phyloP scores from a whole-genome alignment of 2,888 invertebrate genomes.

The Drosophila algonquin region DNA sequence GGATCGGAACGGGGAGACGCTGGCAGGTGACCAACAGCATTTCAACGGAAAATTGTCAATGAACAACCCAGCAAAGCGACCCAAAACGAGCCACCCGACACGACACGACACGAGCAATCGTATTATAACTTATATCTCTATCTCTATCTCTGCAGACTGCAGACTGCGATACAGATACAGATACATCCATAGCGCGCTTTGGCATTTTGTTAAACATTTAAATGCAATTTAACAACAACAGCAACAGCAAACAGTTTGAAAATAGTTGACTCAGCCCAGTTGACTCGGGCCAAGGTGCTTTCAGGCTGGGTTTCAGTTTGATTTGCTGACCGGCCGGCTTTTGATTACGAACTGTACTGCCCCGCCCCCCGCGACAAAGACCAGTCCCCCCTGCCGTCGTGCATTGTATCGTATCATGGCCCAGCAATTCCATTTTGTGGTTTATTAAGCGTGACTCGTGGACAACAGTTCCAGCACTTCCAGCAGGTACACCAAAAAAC shows the following conservation, averaged over 20 bases:
- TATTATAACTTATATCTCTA: conserved; percentile 47
- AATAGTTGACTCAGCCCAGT: conserved; percentile 71
- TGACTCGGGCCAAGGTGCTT: conserved; percentile 66
- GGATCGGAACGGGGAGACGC: conserved; percentile 2
- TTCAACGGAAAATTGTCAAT: conserved; percentile 64
- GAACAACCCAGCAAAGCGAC: conserved; percentile 35
- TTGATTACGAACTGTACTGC: conserved; percentile 54
- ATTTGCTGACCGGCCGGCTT: conserved; percentile 64
- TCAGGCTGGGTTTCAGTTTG: conserved; percentile 40
- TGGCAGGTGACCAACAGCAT: conserved; percentile 42
- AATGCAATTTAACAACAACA: conserved; percentile 66
- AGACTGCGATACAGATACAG: conserved; percentile 1
- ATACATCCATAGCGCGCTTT: conserved; percentile 52
- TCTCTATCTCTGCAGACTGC: not conserved
- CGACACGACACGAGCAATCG: conserved; percentile 27
- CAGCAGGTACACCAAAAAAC: conserved; percentile 56
- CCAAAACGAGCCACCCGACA: not conserved
- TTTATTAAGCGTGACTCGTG: conserved; percentile 79
- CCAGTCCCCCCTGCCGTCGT: not conserved
- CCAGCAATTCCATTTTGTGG: conserved; percentile 68
- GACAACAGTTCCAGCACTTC: conserved; percentile 71
- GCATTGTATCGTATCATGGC: conserved; percentile 51
- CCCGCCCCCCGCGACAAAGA: conserved; percentile 18
- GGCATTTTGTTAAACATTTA: conserved; percentile 77
- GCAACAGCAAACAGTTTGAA: conserved; percentile 28